A percentile compares a stretch with the other conserved stretches of the same genome.
phyloP scores from a whole-genome alignment of 2,797 vertebrate genomes.

The Carapus acus region DNA sequence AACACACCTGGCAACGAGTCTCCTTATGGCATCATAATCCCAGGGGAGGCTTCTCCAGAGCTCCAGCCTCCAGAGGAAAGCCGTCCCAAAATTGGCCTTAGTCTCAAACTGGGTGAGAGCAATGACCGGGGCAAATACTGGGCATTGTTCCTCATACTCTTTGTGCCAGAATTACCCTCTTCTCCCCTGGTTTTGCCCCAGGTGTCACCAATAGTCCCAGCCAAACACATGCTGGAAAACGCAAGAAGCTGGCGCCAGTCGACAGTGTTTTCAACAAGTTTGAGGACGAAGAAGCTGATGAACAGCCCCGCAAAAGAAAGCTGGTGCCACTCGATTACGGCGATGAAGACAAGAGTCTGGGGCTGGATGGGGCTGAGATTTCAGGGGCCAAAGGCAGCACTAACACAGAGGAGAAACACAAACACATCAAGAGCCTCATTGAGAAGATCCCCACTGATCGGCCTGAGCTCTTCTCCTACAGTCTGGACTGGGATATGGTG shows the following conservation, averaged over 20 bases:
- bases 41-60: conserved; percentile 94
- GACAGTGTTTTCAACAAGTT: conserved; percentile 99
- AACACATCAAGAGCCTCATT: conserved; percentile 97
- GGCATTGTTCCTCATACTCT: not conserved
- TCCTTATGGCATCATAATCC: conserved; percentile 97
- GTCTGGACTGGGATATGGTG: conserved; percentile 86
- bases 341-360: conserved; percentile 88
- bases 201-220: conserved; percentile 91
- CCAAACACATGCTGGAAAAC: conserved; percentile 85
- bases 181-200: conserved; percentile 36
- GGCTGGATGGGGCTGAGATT: conserved; percentile 62
- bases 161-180: not conserved
- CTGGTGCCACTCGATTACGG: conserved; percentile 96
- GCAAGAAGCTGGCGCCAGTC: conserved; percentile 88
- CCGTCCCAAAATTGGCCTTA: conserved; percentile 94
- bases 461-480: conserved; percentile 96
- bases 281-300: conserved; percentile 94
- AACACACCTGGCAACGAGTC: conserved; percentile 94
- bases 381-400: conserved; percentile 79
- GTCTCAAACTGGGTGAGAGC: conserved; percentile 87
- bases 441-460: conserved; percentile 98
- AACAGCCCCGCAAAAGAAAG: conserved; percentile 93
- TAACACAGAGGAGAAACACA: conserved; percentile 97
- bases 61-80: conserved; percentile 87
- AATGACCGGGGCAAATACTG: not conserved